Conservation (phyloP, 2,888 invertebrate species). For the Diaprepes abbreviatus region DNA sequence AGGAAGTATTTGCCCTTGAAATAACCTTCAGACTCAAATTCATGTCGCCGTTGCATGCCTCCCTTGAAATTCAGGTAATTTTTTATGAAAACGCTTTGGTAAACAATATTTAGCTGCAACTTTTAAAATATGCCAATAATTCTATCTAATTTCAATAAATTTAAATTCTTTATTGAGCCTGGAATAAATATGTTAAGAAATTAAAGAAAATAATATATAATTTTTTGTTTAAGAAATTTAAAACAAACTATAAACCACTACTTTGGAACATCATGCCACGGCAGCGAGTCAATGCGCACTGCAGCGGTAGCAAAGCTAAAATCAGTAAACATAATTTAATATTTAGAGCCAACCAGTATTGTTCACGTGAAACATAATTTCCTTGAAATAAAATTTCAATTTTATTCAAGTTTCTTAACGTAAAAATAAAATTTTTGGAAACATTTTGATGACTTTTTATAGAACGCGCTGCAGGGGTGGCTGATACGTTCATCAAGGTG, state of each 20-base stretch:
- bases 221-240: no score
- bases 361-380: conserved; percentile 16
- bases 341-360: conserved; percentile 45
- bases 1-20: no score
- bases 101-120: no score
- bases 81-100: no score
- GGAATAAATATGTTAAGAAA: no score
- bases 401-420: conserved; percentile 12
- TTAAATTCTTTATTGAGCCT: no score
- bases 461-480: conserved; percentile 61
- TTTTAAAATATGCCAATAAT: no score
- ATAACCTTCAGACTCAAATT: no score
- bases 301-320: conserved; percentile 61
- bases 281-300: conserved; percentile 57
- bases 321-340: conserved; percentile 40
- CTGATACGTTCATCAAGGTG: conserved; percentile 70
- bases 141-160: no score
- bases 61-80: no score
- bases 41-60: no score
- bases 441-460: conserved; percentile 67
- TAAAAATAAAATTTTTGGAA: conserved; percentile 60
- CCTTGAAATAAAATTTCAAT: conserved; percentile 3
- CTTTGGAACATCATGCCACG: conserved; percentile 54
- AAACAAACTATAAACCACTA: not conserved
- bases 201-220: no score